Conservation (phyloP, 1,140 invertebrate species). For the Forficula auricularia region DNA sequence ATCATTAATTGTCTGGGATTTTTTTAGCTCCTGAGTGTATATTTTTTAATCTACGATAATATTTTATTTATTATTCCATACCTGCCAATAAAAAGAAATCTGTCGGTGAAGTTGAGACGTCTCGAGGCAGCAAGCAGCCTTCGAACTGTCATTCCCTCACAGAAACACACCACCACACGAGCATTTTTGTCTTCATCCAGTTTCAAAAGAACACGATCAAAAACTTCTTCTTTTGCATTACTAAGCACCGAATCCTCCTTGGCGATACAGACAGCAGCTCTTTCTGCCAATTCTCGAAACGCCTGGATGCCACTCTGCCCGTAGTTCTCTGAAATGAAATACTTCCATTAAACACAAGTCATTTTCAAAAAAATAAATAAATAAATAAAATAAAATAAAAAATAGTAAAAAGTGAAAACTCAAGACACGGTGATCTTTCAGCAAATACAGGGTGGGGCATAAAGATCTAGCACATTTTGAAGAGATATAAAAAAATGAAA, state of each 20-base stretch:
- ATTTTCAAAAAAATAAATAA: neutral
- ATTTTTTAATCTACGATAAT: neutral
- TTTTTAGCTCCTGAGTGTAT: too few species aligned
- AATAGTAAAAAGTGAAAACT: neutral
- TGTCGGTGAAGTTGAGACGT: conserved; percentile 37
- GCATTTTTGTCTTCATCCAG: conserved; percentile 38
- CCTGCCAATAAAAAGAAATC: conserved; percentile 53
- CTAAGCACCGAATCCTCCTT: conserved; percentile 45
- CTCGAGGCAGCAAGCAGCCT: conserved; percentile 47
- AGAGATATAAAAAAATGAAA: neutral
- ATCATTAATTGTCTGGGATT: too few species aligned
- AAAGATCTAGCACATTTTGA: neutral
- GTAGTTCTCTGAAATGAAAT: conserved; percentile 62
- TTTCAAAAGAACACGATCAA: conserved; percentile 39
- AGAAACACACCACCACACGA: conserved; percentile 65
- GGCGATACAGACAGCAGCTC: conserved; percentile 54
- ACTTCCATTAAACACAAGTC: neutral
- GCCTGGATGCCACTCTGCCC: conserved; percentile 62
- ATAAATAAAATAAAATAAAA: too few species aligned
- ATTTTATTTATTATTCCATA: too few species aligned
- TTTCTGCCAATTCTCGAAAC: conserved; percentile 46
- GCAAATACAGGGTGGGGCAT: neutral
- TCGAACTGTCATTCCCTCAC: conserved; percentile 55
- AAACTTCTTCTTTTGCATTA: conserved; percentile 39
- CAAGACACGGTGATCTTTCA: neutral